phyloP scores from a whole-genome alignment of 2,888 invertebrate species.

The Hyppa rectilinea region DNA sequence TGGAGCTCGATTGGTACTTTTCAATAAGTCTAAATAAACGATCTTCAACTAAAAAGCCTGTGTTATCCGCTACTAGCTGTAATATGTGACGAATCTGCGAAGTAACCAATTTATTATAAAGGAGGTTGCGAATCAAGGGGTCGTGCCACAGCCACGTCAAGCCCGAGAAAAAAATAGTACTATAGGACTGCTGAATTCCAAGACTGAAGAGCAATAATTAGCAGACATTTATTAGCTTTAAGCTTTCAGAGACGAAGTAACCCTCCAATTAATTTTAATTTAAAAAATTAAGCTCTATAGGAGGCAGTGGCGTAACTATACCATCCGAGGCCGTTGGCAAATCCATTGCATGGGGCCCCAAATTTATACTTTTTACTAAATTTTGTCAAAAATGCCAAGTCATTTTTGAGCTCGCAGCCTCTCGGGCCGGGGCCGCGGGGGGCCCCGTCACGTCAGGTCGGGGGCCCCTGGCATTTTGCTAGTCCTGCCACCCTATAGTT shows the following conservation, averaged over 20 bases:
- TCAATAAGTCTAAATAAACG: slow-evolving; percentile 92
- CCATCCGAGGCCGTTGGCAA: too few relatives aligned
- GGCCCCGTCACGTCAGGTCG: too few relatives aligned
- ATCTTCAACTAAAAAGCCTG: slow-evolving; percentile 94
- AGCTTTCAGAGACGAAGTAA: not conserved
- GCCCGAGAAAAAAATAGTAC: not conserved
- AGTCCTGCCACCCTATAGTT: too few relatives aligned
- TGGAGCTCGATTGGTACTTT: slow-evolving; percentile 91
- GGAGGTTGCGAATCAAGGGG: too few relatives aligned
- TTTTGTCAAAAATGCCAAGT: too few relatives aligned
- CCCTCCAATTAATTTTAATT: not conserved
- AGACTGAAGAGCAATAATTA: not conserved
- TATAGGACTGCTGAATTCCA: slow-evolving; percentile 1
- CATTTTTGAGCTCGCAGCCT: too few relatives aligned
- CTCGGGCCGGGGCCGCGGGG: too few relatives aligned
- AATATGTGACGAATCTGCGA: slow-evolving; percentile 91
- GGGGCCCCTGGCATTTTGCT: too few relatives aligned
- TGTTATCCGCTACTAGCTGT: slow-evolving; percentile 92
- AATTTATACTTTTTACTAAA: too few relatives aligned
- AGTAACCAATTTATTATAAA: slow-evolving; percentile 5
- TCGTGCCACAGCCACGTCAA: not conserved
- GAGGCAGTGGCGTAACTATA: too few relatives aligned
- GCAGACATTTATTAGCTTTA: not conserved
- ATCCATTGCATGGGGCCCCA: too few relatives aligned
- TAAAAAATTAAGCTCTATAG: too few relatives aligned